phyloP scores from a whole-genome alignment of 2,888 invertebrate species.

The Polyploca ridens region DNA sequence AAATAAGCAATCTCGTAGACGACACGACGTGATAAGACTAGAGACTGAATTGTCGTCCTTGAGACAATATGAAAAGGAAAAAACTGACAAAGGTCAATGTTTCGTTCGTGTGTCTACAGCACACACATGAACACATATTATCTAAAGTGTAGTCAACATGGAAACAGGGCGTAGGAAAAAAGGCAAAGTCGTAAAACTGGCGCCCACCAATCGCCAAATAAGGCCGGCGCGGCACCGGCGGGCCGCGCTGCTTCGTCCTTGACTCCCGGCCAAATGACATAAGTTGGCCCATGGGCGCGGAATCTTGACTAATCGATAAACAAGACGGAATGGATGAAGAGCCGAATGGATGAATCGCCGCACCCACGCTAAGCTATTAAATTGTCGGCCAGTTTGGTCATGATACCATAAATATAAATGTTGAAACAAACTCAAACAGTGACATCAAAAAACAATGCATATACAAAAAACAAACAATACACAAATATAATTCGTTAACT shows the following conservation, averaged over 20 bases:
- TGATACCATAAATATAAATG: conserved; percentile 65
- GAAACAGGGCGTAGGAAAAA: conserved; percentile 76
- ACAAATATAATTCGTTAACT: conserved; percentile 15
- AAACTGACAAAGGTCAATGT: conserved; percentile 61
- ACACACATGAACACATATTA: conserved; percentile 64
- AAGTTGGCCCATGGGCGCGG: conserved; percentile 83
- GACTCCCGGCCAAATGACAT: conserved; percentile 84
- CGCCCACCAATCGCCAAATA: conserved; percentile 84
- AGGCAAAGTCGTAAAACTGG: conserved; percentile 82
- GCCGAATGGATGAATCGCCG: conserved; percentile 62
- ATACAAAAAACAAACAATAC: neutral
- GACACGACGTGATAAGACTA: conserved; percentile 42
- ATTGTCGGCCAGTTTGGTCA: conserved; percentile 63
- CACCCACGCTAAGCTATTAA: conserved; percentile 74
- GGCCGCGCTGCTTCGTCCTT: conserved; percentile 76
- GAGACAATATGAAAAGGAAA: conserved; percentile 53
- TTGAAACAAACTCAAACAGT: conserved; percentile 41
- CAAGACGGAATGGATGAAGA: conserved; percentile 74
- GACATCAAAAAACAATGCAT: conserved; percentile 20
- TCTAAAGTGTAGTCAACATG: conserved; percentile 70
- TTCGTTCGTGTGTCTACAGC: conserved; percentile 55
- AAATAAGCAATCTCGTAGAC: conserved; percentile 42
- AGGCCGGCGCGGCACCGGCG: conserved; percentile 77
- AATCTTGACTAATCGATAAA: conserved; percentile 81
- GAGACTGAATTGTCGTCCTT: conserved; percentile 46